Evolutionary conservation across 2,797 vertebrate genomes (phyloP).

Genomic region (Phylloscopus collybita): DNA sequence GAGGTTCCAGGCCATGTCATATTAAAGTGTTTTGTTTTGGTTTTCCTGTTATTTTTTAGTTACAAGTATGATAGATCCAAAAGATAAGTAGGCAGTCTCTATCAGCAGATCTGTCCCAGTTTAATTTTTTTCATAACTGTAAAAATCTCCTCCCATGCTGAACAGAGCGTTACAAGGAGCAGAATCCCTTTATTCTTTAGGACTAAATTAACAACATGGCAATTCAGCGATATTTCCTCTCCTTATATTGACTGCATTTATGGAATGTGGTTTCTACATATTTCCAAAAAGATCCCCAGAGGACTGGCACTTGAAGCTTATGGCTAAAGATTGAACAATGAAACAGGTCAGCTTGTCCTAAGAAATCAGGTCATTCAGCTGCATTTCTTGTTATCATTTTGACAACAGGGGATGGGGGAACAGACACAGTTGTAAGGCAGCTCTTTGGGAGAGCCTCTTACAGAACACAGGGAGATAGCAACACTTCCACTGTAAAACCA

Average conservation of each 20-base stretch:
- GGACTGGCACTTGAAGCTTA: conserved; percentile 54
- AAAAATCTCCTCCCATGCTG: neutral
- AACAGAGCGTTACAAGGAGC: neutral
- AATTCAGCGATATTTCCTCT: neutral
- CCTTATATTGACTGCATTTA: neutral
- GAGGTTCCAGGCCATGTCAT: neutral
- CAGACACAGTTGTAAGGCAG: neutral
- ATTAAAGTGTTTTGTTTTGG: neutral
- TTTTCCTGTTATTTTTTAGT: neutral
- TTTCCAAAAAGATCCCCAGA: conserved; percentile 41
- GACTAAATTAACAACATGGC: neutral
- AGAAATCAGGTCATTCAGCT: conserved; percentile 69
- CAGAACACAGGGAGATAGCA: neutral
- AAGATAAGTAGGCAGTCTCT: neutral
- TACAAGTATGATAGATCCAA: neutral
- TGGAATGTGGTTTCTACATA: conserved; percentile 9
- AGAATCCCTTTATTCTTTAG: conserved; percentile 2
- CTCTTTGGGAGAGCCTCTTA: neutral
- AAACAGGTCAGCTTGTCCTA: conserved; percentile 71
- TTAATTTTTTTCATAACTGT: neutral
- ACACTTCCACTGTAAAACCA: neutral
- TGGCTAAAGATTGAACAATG: conserved; percentile 54
- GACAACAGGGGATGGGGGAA: conserved; percentile 53
- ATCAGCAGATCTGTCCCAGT: neutral
- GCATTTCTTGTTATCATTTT: conserved; percentile 58